These are phyloP conservation scores for Parnassius apollo DNA, from an alignment of 2,888 invertebrate species.

Conservation along the genomic window DNA sequence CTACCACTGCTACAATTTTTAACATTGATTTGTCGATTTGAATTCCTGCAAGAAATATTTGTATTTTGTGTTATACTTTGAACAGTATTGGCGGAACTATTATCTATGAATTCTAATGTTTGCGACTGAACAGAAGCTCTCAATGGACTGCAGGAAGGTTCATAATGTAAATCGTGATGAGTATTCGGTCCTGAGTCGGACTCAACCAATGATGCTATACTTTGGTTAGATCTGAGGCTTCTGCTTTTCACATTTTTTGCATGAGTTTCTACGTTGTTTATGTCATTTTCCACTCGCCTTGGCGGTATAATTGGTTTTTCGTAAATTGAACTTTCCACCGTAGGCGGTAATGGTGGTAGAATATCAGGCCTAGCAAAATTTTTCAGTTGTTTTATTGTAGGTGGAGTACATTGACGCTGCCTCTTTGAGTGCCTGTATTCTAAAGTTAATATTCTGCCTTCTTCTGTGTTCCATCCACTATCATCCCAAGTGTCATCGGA, in stretches of 20 bases:
- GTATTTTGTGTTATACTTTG: slow-evolving; percentile 33
- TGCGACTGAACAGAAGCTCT: slow-evolving; percentile 77
- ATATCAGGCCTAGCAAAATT: slow-evolving; percentile 84
- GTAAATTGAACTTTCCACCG: slow-evolving; percentile 78
- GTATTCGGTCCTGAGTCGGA: slow-evolving; percentile 41
- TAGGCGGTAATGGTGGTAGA: slow-evolving; percentile 83
- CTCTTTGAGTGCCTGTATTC: slow-evolving; percentile 87
- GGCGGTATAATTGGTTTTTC: slow-evolving; percentile 82
- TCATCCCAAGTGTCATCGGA: slow-evolving; percentile 59
- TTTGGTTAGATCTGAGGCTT: slow-evolving; percentile 79
- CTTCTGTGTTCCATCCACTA: slow-evolving; percentile 70
- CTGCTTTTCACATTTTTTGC: slow-evolving; percentile 86
- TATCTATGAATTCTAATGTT: slow-evolving; percentile 76
- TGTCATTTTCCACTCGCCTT: slow-evolving; percentile 65
- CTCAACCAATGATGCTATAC: slow-evolving; percentile 48
- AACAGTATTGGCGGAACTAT: slow-evolving; percentile 39
- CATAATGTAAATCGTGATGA: slow-evolving; percentile 50
- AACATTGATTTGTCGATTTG: slow-evolving; percentile 43
- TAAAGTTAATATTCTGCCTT: slow-evolving; percentile 85
- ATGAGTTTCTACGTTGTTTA: slow-evolving; percentile 48
- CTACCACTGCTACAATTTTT: slow-evolving; percentile 37
- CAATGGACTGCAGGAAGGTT: slow-evolving; percentile 61
- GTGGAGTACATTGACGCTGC: slow-evolving; percentile 83
- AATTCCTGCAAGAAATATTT: slow-evolving; percentile 47
- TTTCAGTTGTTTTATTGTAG: slow-evolving; percentile 69